These are phyloP conservation scores for Colletes gigas DNA, from an alignment of 1,140 invertebrate genomes.

Conservation along the genomic window DNA sequence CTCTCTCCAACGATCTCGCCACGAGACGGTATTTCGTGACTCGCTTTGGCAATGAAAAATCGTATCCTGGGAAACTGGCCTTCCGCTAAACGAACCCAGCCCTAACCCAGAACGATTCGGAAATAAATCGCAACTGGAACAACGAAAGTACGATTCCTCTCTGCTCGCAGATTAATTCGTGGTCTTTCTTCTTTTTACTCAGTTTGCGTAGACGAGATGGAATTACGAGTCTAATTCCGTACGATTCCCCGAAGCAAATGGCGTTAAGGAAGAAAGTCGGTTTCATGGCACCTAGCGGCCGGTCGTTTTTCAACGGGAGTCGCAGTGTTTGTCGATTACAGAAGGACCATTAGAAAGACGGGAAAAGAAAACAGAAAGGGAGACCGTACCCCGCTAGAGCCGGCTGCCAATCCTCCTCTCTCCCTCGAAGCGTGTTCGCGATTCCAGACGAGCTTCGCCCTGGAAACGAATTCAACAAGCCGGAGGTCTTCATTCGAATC, in stretches of 20 bases:
- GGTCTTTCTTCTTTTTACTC: too few relatives aligned
- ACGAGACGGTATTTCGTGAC: constrained; percentile 20
- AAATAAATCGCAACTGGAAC: too few relatives aligned
- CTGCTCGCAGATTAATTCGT: too few relatives aligned
- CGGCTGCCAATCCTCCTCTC: constrained; percentile 55
- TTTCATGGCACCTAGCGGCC: background rate
- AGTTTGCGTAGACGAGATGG: too few relatives aligned
- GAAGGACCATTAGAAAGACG: constrained; percentile 33
- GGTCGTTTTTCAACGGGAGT: background rate
- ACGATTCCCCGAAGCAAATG: too few relatives aligned
- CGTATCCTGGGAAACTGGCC: background rate
- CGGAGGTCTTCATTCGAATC: constrained; percentile 79
- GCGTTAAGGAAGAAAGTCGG: background rate
- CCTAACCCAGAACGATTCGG: too few relatives aligned
- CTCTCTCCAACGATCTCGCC: background rate
- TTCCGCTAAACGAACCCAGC: background rate
- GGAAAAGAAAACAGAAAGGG: constrained; percentile 33
- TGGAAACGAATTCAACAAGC: constrained; percentile 72
- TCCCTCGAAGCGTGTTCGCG: constrained; percentile 58
- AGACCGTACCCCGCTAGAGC: constrained; percentile 34
- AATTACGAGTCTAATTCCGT: too few relatives aligned
- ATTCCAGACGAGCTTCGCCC: constrained; percentile 62
- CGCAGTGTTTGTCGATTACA: constrained; percentile 33
- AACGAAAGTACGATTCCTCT: too few relatives aligned
- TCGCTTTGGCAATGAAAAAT: constrained; percentile 31